These are phyloP conservation scores for Leucophenga maculata DNA, from an alignment of 2,888 invertebrate species.

Conservation along the genomic window DNA sequence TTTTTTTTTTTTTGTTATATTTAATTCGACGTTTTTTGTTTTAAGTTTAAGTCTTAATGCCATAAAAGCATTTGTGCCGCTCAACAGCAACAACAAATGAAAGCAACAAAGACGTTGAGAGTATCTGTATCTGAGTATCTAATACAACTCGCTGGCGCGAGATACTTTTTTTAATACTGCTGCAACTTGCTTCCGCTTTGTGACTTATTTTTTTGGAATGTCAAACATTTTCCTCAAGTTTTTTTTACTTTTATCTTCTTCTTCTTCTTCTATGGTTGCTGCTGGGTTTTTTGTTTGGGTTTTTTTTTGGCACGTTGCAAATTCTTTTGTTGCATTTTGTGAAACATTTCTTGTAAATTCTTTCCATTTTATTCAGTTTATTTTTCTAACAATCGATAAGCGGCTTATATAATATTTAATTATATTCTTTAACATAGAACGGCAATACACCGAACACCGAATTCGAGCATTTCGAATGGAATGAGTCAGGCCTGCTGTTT, in stretches of 20 bases:
- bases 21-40: background rate
- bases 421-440: background rate
- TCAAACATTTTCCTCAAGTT: constrained; percentile 1
- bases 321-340: constrained; percentile 1
- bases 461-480: background rate
- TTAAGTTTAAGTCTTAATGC: constrained; percentile 12
- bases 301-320: constrained; percentile 19
- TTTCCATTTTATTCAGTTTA: background rate
- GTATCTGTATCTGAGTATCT: constrained; percentile 17
- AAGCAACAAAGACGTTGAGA: background rate
- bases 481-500: constrained; percentile 7
- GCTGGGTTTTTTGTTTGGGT: background rate
- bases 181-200: constrained; percentile 22
- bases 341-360: background rate
- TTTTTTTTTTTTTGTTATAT: constrained; percentile 1
- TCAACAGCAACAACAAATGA: constrained; percentile 1
- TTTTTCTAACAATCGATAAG: constrained; percentile 26
- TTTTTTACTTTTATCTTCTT: background rate
- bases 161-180: background rate
- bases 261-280: background rate
- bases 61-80: constrained; percentile 23
- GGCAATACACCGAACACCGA: background rate
- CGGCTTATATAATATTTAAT: constrained; percentile 7
- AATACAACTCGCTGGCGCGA: background rate
- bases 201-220: constrained; percentile 18